Evolutionary conservation across 2,113 vertebrate species (phyloP).

Genomic region (Origma solitaria): DNA sequence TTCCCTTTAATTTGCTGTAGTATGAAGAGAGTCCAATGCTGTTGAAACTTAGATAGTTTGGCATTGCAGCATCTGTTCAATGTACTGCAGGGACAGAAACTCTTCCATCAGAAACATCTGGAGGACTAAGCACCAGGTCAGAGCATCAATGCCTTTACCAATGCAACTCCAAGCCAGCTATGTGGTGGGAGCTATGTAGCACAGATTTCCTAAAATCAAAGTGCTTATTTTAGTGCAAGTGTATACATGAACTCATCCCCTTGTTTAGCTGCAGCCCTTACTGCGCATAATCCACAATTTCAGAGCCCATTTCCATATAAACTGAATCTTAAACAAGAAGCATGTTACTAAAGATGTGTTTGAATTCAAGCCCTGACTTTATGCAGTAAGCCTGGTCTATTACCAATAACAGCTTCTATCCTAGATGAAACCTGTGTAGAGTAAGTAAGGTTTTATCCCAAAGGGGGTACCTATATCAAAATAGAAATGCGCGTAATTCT

Average conservation of each 20-base stretch:
- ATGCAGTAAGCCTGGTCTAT: background rate
- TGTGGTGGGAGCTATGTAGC: background rate
- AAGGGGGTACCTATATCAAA: background rate
- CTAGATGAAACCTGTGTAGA: background rate
- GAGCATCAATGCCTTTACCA: background rate
- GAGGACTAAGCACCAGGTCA: background rate
- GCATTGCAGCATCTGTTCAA: background rate
- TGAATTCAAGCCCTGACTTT: background rate
- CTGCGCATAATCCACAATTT: background rate
- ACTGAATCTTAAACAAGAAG: background rate
- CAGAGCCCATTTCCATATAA: background rate
- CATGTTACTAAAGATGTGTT: background rate
- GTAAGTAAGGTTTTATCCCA: background rate
- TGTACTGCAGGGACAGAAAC: background rate
- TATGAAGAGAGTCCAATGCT: background rate
- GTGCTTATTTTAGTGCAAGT: background rate
- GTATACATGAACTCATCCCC: background rate
- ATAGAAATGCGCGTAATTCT: background rate
- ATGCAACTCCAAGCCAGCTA: background rate
- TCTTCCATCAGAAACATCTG: background rate
- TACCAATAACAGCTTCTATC: background rate
- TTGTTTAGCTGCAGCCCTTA: background rate
- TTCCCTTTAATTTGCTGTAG: background rate
- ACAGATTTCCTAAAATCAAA: background rate
- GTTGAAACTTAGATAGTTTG: background rate